A percentile compares a stretch with the other conserved stretches of the same genome.
Conservation (phyloP, 2,888 invertebrate genomes). For the Xestobium rufovillosum region DNA sequence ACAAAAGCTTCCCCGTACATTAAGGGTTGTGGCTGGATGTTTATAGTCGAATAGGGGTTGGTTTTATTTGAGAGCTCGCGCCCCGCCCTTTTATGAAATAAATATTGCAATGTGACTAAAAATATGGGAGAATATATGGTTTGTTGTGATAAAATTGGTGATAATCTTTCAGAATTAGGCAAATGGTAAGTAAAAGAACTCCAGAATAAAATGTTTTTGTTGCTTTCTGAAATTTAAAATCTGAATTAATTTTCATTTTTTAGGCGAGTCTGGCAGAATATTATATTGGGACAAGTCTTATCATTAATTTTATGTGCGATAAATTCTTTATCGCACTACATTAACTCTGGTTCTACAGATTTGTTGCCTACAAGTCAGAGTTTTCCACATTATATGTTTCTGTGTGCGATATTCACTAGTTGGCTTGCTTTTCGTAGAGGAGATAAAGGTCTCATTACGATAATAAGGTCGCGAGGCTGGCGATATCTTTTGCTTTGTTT, state of each 20-base stretch:
- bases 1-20: too few species aligned
- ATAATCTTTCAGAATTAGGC: conserved; percentile 60
- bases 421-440: conserved; percentile 64
- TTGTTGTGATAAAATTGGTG: conserved; percentile 60
- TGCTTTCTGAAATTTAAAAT: too few species aligned
- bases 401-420: conserved; percentile 70
- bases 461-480: conserved; percentile 65
- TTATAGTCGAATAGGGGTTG: too few species aligned
- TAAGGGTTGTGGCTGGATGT: too few species aligned
- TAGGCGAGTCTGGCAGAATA: conserved; percentile 67
- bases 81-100: conserved; percentile 30
- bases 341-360: conserved; percentile 61
- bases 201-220: conserved; percentile 16
- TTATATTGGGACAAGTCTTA: conserved; percentile 66
- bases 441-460: conserved; percentile 53
- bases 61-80: conserved; percentile 18
- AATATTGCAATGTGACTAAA: conserved; percentile 20
- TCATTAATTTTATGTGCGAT: conserved; percentile 71
- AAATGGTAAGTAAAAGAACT: conserved; percentile 54
- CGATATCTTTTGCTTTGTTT: conserved; percentile 68
- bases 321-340: conserved; percentile 63
- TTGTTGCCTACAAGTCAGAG: conserved; percentile 74
- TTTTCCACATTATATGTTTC: conserved; percentile 68
- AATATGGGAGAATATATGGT: conserved; percentile 39
- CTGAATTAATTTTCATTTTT: too few species aligned